A percentile compares a stretch with the other conserved stretches of the same genome.
These are phyloP conservation scores for Amphipyra berbera DNA, from an alignment of 2,888 invertebrate species.

Conservation along the genomic window DNA sequence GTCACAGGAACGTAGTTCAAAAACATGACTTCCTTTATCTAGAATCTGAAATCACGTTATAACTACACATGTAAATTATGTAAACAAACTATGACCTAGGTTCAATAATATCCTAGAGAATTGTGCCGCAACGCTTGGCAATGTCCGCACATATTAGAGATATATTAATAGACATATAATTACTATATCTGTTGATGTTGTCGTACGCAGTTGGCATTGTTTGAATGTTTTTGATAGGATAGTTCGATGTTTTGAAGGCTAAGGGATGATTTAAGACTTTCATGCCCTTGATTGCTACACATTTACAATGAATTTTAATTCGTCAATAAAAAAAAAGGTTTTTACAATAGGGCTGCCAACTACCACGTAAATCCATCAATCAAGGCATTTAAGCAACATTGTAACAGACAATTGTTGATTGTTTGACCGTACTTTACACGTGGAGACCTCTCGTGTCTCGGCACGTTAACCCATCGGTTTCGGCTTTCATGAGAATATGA, in stretches of 20 bases:
- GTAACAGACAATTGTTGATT: too few species aligned
- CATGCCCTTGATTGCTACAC: not conserved
- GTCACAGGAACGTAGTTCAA: not conserved
- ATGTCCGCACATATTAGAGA: slow-evolving; percentile 27
- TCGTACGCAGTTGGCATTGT: slow-evolving; percentile 58
- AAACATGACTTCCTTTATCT: slow-evolving; percentile 11
- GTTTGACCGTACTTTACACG: too few species aligned
- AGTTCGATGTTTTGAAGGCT: slow-evolving; percentile 9
- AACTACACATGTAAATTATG: slow-evolving; percentile 13
- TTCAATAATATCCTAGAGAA: slow-evolving; percentile 51
- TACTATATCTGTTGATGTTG: slow-evolving; percentile 18
- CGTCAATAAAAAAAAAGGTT: too few species aligned
- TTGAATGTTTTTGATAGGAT: slow-evolving; percentile 23
- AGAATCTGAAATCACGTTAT: slow-evolving; percentile 11
- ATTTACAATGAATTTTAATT: not conserved
- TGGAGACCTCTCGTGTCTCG: too few species aligned
- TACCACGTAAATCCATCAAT: too few species aligned
- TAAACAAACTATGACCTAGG: slow-evolving; percentile 58
- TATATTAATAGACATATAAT: slow-evolving; percentile 19
- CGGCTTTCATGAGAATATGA: not conserved
- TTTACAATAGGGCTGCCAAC: too few species aligned
- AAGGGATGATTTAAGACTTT: slow-evolving; percentile 8
- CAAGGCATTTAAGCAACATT: too few species aligned
- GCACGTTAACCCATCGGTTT: too few species aligned
- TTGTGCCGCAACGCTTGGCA: slow-evolving; percentile 47